Conservation (phyloP, 2,888 invertebrate genomes). For the Nomada fabriciana region DNA sequence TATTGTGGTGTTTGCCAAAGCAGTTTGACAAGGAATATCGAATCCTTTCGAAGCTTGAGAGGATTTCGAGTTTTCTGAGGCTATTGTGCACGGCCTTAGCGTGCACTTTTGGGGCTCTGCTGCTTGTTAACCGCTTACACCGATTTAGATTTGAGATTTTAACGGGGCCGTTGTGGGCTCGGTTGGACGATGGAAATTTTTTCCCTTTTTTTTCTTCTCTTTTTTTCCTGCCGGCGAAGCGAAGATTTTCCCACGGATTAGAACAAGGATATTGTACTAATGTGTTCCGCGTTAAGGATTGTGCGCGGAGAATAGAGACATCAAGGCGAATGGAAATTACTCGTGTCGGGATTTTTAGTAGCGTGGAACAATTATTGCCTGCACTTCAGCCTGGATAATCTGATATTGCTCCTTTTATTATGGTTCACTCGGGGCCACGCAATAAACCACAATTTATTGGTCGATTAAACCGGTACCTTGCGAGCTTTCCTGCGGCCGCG, state of each 20-base stretch:
- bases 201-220: too few relatives aligned
- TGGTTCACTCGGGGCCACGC: background rate
- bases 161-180: too few relatives aligned
- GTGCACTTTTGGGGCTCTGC: background rate
- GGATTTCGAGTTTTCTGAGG: background rate
- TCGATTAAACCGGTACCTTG: background rate
- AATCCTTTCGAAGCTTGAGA: slow-evolving; percentile 11
- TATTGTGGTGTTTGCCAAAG: background rate
- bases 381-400: background rate
- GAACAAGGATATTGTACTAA: too few relatives aligned
- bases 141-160: background rate
- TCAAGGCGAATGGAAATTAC: background rate
- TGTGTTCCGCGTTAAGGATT: too few relatives aligned
- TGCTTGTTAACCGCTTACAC: background rate
- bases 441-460: background rate
- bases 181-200: background rate
- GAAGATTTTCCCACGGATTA: background rate
- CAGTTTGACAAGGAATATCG: background rate
- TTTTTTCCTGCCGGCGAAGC: too few relatives aligned
- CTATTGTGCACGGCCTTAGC: slow-evolving; percentile 14
- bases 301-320: background rate
- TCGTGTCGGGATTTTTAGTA: background rate
- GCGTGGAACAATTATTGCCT: background rate
- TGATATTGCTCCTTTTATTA: background rate
- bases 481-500: background rate